These are phyloP conservation scores for Psittacara wagleri DNA, from an alignment of 2,113 vertebrate genomes.

Conservation along the genomic window DNA sequence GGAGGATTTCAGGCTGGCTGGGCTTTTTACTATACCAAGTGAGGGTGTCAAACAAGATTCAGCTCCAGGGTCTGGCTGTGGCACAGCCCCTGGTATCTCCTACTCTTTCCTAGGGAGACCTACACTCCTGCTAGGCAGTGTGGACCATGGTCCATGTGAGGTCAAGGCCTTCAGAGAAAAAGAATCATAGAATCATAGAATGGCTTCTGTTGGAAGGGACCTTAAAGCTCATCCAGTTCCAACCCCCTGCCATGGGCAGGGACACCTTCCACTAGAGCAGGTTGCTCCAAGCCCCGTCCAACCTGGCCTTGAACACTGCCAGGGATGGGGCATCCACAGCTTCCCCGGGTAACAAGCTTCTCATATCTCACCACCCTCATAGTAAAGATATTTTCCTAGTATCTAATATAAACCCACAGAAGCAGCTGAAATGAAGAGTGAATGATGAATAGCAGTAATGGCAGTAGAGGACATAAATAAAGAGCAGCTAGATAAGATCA, in stretches of 20 bases:
- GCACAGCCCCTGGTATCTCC: fast-evolving
- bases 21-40: neutral
- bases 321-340: no score
- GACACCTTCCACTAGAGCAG: no score
- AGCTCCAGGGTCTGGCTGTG: neutral
- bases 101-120: neutral
- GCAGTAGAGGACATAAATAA: neutral
- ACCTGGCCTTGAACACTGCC: no score
- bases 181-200: neutral
- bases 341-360: neutral
- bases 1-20: neutral
- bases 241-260: neutral
- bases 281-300: no score
- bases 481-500: neutral
- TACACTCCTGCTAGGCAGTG: neutral
- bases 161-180: neutral
- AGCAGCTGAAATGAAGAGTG: neutral
- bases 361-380: neutral
- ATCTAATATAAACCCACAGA: neutral
- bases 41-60: neutral
- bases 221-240: neutral
- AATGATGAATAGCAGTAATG: neutral
- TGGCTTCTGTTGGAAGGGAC: neutral
- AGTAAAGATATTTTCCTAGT: neutral
- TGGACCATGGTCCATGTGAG: neutral